Base-by-base conservation (phyloP, 2,797 vertebrate species). In the Channallabes apus region DNA sequence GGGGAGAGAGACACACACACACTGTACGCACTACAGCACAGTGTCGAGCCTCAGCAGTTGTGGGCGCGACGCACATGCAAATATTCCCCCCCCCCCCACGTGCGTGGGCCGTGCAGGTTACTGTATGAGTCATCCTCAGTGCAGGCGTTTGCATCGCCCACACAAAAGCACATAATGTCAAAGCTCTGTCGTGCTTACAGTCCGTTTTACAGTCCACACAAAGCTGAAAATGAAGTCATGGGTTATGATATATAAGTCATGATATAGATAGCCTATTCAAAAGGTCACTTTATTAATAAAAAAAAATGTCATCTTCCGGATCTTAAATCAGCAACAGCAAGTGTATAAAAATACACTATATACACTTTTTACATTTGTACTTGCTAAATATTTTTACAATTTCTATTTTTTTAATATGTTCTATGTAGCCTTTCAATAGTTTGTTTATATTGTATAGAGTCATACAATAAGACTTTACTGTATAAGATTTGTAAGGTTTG, bases 71-170 rank as follows among this genome's bases (percentile, higher is more conserved):
- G 46, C 68, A 24, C 38, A 79, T 38, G 65, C 76, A 73, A 72
- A 62, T 79, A 6, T 41, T 76, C 32, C 32, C 32, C 32, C 68
- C 82, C 68, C 68, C 83, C 82, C 41, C 71, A 3, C 22, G 32
- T 35, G 17, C 15, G 76, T 80, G 54, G 82, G 82, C 67, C 62
- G 82, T 29, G 54, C 11, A 29, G 64, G 6, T 41, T 72, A 65
- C 75, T 65, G n/a, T 4, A 56, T 80, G 81, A 86, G 56, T 73
- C 82, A 72, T 32, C 79, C 65, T 22, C 75, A 73, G 67, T 59
- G 54, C 38, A 72, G 81, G 81, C 59, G 81, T 82, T 77, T 82
- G 71, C n/a, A 61, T 68, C 41, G 8, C 59, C 71, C 73, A 65
- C 46, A 46, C 41, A 3, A 67, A 76, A 75, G 46, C 58, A 72